phyloP scores from a whole-genome alignment of 2,797 vertebrate genomes.

The Varecia variegata region DNA sequence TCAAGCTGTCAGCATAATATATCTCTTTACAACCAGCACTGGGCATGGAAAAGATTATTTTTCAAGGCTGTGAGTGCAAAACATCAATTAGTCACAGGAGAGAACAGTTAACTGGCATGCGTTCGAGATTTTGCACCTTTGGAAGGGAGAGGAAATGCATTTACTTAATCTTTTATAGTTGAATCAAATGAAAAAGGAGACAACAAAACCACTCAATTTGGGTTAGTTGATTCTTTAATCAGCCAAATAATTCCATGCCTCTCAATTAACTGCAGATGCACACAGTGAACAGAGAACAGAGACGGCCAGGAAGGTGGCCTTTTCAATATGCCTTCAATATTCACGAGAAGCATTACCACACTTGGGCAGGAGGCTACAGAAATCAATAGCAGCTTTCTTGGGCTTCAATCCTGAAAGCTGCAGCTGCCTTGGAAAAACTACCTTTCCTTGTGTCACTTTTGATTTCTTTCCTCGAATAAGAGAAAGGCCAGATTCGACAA shows the following conservation, averaged over 20 bases:
- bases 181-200: conserved; percentile 63
- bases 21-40: conserved; percentile 66
- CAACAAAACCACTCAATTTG: conserved; percentile 51
- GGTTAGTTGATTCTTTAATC: conserved; percentile 61
- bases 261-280: conserved; percentile 58
- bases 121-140: conserved; percentile 56
- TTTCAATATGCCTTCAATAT: conserved; percentile 42
- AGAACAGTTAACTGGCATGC: conserved; percentile 55
- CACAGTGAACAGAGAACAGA: conserved; percentile 7
- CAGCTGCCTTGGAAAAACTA: conserved; percentile 47
- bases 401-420: neutral
- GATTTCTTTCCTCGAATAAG: conserved; percentile 53
- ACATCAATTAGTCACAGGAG: conserved; percentile 44
- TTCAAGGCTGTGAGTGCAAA: conserved; percentile 5
- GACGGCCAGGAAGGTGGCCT: conserved; percentile 3
- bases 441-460: conserved; percentile 64
- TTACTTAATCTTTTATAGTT: conserved; percentile 67
- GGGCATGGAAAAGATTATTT: conserved; percentile 46
- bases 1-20: conserved; percentile 74
- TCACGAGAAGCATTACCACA: neutral
- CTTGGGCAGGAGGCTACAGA: conserved; percentile 32
- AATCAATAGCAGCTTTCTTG: conserved; percentile 58
- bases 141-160: conserved; percentile 38
- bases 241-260: conserved; percentile 14
- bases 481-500: conserved; percentile 52